Base-by-base conservation (phyloP, 2,888 invertebrate genomes). In the Melinopterus prodromus region DNA sequence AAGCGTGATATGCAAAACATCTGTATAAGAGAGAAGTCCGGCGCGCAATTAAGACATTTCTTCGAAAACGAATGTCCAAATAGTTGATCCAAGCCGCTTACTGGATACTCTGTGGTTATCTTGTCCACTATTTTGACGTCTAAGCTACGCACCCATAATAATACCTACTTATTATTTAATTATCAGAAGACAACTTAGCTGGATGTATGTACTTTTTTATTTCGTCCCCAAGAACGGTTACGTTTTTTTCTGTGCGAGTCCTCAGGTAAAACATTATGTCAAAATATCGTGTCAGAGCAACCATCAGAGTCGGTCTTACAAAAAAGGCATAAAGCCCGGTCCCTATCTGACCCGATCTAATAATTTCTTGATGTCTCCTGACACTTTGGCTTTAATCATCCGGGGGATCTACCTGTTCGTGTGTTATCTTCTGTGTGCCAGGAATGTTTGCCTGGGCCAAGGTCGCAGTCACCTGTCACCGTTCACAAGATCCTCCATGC, bases 1-100 rank as follows among this genome's bases (percentile, higher is more conserved):
- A 74, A 74, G 74, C 36, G 37, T 74, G 74, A 74, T 74, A 74
- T 74, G 74, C 74, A 74, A 74, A 74, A 74, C 37, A 37, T 36
- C 74, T 35, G 35, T 71, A 14, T 35, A 35, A 37, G n/a, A n/a
- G 36, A 35, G 74, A 74, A 37, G 37, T 74, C 37, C n/a, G 74
- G n/a, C 35, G 37, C 36, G 74, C 74, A 74, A 74, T 74, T 74
- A 74, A 74, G 74, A 74, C 37, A 37, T 74, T 74, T 37, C 74
- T 7, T n/a, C n/a, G 74, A 37, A 74, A 74, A 74, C 36, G 35
- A 74, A 71, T 37, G 16, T 74, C 74, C 74, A 35, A 74, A 74
- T 74, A 74, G 35, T 35, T 14, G 12, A 16, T 71, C 74, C 74
- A 35, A 26, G 12, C 14, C 26, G 35, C 74, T 12, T 12, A 12